phyloP scores from a whole-genome alignment of 2,113 vertebrate species.

The Serinus canaria region DNA sequence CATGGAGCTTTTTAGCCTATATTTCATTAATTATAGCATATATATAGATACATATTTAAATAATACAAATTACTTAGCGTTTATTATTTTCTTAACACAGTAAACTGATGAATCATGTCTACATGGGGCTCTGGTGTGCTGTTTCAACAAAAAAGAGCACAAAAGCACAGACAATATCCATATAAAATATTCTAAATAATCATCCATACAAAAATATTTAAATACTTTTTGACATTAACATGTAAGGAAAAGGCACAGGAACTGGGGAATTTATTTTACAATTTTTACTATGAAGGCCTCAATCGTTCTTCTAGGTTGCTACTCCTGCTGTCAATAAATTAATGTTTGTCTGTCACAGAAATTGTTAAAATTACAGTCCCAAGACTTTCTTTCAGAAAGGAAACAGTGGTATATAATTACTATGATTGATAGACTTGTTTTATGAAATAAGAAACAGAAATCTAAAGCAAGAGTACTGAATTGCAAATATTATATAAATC shows the following conservation, averaged over 20 bases:
- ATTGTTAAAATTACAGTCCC: not conserved
- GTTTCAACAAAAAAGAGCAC: not conserved
- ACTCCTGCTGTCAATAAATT: not conserved
- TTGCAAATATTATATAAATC: not conserved
- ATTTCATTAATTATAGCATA: not conserved
- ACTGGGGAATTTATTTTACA: not conserved
- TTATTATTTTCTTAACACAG: not conserved
- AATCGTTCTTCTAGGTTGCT: not conserved
- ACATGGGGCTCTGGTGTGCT: not conserved
- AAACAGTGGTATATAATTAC: not conserved
- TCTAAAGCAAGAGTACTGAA: not conserved
- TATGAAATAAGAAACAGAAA: not conserved
- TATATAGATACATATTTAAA: not conserved
- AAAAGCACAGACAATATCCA: not conserved
- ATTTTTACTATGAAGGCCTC: not conserved
- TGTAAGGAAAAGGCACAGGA: not conserved
- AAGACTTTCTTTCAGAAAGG: not conserved
- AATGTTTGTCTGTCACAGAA: not conserved
- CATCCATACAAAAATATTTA: not conserved
- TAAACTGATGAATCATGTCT: not conserved
- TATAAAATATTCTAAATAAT: not conserved
- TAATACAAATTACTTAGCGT: not conserved
- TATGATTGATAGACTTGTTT: not conserved
- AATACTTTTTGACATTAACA: not conserved
- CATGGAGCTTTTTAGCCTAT: not conserved